phyloP scores from a whole-genome alignment of 1,140 invertebrate species.

The Acromyrmex charruanus region DNA sequence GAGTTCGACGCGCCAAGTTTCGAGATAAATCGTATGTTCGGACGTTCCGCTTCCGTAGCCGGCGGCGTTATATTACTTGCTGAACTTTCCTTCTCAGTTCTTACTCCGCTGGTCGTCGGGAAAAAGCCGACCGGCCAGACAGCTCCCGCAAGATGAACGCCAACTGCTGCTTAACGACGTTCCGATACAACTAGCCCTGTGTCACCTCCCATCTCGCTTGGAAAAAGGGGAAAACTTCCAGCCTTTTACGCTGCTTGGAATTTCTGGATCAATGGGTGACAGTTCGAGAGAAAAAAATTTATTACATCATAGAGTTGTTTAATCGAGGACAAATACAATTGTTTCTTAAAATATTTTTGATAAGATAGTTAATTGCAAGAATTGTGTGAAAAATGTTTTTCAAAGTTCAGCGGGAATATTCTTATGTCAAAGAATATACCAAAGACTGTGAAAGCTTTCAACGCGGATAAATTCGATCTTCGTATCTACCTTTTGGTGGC shows the following conservation, averaged over 20 bases:
- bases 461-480: slow-evolving; percentile 2
- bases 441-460: slow-evolving; percentile 19
- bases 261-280: background rate
- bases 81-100: slow-evolving; percentile 51
- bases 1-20: slow-evolving; percentile 63
- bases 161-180: slow-evolving; percentile 56
- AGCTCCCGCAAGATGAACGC: slow-evolving; percentile 57
- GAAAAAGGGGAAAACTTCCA: slow-evolving; percentile 19
- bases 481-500: slow-evolving; percentile 6
- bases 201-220: slow-evolving; percentile 8
- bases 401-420: background rate
- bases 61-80: slow-evolving; percentile 61
- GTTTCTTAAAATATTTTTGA: background rate
- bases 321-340: background rate
- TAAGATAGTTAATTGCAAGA: background rate
- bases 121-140: slow-evolving; percentile 56
- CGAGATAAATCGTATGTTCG: slow-evolving; percentile 61
- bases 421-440: background rate
- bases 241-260: slow-evolving; percentile 6
- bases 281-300: background rate
- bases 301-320: background rate
- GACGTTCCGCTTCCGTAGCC: slow-evolving; percentile 55
- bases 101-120: slow-evolving; percentile 17
- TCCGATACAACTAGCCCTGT: slow-evolving; percentile 37
- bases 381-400: background rate